Evolutionary conservation across 2,888 invertebrate genomes (phyloP).

Genomic region (Steinernema scapterisci): DNA sequence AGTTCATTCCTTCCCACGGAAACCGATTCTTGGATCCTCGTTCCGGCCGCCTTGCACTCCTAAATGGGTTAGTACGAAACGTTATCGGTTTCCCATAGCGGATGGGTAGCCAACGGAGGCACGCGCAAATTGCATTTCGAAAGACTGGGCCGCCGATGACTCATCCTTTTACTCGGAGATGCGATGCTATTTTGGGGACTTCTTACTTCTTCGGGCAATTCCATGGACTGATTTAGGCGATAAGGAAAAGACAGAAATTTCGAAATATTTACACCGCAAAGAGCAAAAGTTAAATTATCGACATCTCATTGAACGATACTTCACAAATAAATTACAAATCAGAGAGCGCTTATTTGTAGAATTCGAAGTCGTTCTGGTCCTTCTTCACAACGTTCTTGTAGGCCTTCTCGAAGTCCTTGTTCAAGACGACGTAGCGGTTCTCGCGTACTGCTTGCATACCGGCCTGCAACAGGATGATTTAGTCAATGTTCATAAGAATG

Average conservation of each 20-base stretch:
- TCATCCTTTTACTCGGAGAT: background rate
- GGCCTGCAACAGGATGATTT: conserved; percentile 73
- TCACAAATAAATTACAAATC: background rate
- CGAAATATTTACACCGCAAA: conserved; percentile 1
- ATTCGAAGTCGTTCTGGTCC: conserved; percentile 98
- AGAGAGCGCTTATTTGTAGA: conserved; percentile 83
- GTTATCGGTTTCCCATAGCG: conserved; percentile 27
- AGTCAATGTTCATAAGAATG: background rate
- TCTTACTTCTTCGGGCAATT: too few relatives aligned
- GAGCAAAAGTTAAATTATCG: conserved; percentile 13
- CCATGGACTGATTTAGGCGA: background rate
- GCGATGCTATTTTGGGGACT: too few relatives aligned
- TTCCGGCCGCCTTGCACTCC: too few relatives aligned
- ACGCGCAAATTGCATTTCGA: conserved; percentile 29
- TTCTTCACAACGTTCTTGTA: conserved; percentile 99
- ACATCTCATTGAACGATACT: background rate
- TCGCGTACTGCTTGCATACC: conserved; percentile 99
- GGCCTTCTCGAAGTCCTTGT: conserved; percentile 99
- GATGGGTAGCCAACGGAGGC: background rate
- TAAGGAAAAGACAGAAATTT: too few relatives aligned
- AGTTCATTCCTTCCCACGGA: background rate
- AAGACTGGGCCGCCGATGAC: conserved; percentile 3
- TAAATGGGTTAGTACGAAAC: background rate
- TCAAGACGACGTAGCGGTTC: conserved; percentile 96
- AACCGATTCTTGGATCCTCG: background rate